Evolutionary conservation across 2,888 invertebrate genomes (phyloP), one percentile per base, ranked within the genome.

Genomic region (Biston stratarius): DNA sequence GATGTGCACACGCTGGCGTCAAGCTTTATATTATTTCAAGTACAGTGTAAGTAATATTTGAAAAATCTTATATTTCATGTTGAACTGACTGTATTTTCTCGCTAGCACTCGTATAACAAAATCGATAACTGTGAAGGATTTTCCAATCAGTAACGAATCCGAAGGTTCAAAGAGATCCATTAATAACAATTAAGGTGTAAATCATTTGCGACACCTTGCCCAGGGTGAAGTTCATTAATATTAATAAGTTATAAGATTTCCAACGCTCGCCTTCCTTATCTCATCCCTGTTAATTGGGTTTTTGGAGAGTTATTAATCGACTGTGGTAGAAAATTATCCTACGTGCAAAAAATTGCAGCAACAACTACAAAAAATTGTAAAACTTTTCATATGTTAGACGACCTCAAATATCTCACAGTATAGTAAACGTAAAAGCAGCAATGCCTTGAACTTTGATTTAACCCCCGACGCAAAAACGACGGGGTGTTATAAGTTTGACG

Each of bases 161-260:
- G 34, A 58, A 70, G 44, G 45, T 48, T 61, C 58, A 64, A 66
- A 61, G 61, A 64, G 53, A 52, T 38, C 57, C 66, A 66, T 68
- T 69, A 56, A 68, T 71, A 66, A 69, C 68, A 66, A 69, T 69
- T 71, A 67, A 59, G 65, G 60, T 67, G 60, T 67, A 66, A 71
- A 68, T 69, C 61, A 67, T 61, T 69, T 56, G 44, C 57, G 69
- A 69, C 69, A 69, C 69, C 67, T 67, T 53, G 55, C 63, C 47
- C 40, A 36, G 36, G 51, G 59, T 61, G 38, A 59, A 44, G 14
- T 61, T 69, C 64, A 66, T 69, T 67, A 69, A 71, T 69, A 71
- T 66, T 69, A 65, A 72, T 69, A 61, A 64, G 45, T 59, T 64
- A 60, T 60, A 52, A 64, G 60, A 57, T 64, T 69, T 64, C 64